A percentile compares a stretch with the other conserved stretches of the same genome.
Conservation (phyloP, 2,797 vertebrate genomes). For the Sarcophilus harrisii region DNA sequence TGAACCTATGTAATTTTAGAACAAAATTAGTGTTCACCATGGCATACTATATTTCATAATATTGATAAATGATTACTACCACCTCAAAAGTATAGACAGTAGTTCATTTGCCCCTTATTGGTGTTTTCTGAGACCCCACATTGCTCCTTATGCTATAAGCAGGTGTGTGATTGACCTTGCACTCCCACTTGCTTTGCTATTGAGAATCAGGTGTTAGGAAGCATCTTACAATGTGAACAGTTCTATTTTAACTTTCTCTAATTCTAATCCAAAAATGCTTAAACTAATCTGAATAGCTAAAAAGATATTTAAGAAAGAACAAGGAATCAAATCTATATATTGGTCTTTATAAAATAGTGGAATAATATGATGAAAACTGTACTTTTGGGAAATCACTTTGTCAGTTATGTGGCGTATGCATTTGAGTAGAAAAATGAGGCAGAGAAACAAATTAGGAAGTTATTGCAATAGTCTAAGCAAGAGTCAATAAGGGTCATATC, state of each 20-base stretch:
- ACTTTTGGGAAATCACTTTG: background rate
- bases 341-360: background rate
- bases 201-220: constrained; percentile 6
- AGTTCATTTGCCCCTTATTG: background rate
- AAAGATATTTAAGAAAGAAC: background rate
- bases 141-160: background rate
- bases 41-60: background rate
- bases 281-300: background rate
- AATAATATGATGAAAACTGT: background rate
- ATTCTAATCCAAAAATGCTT: background rate
- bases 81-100: background rate
- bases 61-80: background rate
- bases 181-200: background rate
- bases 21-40: background rate
- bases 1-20: background rate
- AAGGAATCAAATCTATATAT: background rate
- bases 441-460: background rate
- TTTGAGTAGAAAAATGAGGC: background rate
- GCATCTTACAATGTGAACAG: background rate
- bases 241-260: background rate
- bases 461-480: background rate
- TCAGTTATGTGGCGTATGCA: background rate
- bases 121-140: background rate
- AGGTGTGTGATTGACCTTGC: background rate
- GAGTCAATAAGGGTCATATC: no score